phyloP scores from a whole-genome alignment of 2,113 vertebrate genomes.

The Arizona elegans region DNA sequence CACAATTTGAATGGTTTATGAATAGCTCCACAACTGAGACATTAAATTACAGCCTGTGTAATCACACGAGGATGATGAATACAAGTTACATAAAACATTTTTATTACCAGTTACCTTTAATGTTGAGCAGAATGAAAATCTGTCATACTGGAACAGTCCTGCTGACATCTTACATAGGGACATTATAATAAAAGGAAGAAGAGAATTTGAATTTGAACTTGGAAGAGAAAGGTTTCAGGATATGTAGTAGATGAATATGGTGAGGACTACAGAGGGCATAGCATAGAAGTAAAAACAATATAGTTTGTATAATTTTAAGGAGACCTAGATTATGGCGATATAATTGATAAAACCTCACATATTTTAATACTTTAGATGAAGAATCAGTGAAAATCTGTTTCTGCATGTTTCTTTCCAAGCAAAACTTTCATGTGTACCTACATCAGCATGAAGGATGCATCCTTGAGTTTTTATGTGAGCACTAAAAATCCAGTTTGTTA shows the following conservation, averaged over 20 bases:
- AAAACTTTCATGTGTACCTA: conserved; percentile 27
- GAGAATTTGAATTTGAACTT: conserved; percentile 17
- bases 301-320: conserved; percentile 17
- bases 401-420: background rate
- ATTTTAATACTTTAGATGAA: conserved; percentile 38
- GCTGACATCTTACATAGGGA: conserved; percentile 22
- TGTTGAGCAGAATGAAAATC: conserved; percentile 44
- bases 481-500: conserved; percentile 40
- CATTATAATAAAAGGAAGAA: conserved; percentile 16
- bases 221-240: conserved; percentile 22
- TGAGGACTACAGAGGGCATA: background rate
- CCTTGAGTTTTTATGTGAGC: conserved; percentile 3
- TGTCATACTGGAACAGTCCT: conserved; percentile 22
- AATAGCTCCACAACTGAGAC: conserved; percentile 32
- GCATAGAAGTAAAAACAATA: conserved; percentile 31
- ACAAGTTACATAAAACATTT: conserved; percentile 51
- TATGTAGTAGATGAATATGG: conserved; percentile 3
- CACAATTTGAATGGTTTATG: conserved; percentile 49
- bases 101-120: conserved; percentile 54
- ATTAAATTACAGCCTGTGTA: conserved; percentile 52
- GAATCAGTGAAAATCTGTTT: conserved; percentile 43
- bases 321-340: conserved; percentile 38
- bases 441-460: conserved; percentile 31
- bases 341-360: conserved; percentile 28
- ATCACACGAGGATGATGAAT: conserved; percentile 43